Evolutionary conservation across 1,140 invertebrate species (phyloP), one percentile per base, ranked within the genome.

Genomic region (Drosophila subpulchrella): DNA sequence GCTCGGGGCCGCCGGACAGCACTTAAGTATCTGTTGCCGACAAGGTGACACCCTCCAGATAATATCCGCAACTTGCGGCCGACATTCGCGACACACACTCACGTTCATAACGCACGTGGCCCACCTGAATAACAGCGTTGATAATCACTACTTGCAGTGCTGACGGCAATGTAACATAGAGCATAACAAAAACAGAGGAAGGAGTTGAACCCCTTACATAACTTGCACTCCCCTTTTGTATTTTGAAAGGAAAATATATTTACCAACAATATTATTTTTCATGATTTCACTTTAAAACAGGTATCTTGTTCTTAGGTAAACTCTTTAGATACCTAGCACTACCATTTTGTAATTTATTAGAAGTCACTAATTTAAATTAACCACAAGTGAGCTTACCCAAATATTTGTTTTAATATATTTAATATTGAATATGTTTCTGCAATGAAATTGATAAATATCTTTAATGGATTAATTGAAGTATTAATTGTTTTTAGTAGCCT

Each of bases 1-100:
- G 54, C 17, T 34, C 12, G 38, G 51, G 34, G 27, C 32, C 13
- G 65, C 63, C 59, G 59, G 81, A 78, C 66, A 61, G 71, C 63
- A 83, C 75, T 86, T 86, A 86, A 86, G 83, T 88, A 86, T 86
- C 83, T 86, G 83, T 88, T 86, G 74, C 57, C 56, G 47, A 48
- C 75, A 65, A 32, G 61, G 75, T 83, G 79, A 73, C 83, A 83
- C 75, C 75, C 79, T 72, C 34, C 67, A 56, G 76, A 80, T 89
- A 88, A 89, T 80, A 89, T 84, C 80, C 73, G 80, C 68, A 68
- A 80, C 75, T 88, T 71, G 67, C 66, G 57, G 61, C 66, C 30
- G 48, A 58, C 34, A 78, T 58, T 65, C 65, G 47, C 51, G 46
- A 51, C 54, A 46, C 58, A 50, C 36, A 36, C 17, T 32, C 39